These are phyloP conservation scores for Salvelinus namaycush DNA, from an alignment of 2,113 vertebrate species.

Conservation along the genomic window DNA sequence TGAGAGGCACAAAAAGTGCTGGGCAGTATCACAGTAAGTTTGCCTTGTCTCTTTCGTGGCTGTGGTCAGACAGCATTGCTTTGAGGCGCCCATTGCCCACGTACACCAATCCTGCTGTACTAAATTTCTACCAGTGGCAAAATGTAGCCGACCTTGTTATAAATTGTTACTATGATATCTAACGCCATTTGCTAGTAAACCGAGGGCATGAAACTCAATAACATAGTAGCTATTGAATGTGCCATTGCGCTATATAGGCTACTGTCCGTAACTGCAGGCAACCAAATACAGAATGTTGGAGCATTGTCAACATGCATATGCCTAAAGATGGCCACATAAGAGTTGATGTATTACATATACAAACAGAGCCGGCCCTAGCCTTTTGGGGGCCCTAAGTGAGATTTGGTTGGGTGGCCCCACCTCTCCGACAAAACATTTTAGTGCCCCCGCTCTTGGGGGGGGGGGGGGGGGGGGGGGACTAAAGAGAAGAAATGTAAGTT, in stretches of 20 bases:
- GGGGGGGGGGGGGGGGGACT: no score
- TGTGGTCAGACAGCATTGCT: background rate
- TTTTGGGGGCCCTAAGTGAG: no score
- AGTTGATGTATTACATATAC: background rate
- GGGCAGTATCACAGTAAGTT: constrained; percentile 87
- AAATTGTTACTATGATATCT: no score
- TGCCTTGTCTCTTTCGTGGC: background rate
- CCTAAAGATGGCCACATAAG: background rate
- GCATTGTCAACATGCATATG: background rate
- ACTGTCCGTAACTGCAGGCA: background rate
- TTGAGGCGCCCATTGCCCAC: background rate
- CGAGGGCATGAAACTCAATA: background rate
- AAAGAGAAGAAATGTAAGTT: no score
- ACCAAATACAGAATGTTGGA: background rate
- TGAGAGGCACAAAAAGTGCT: constrained; percentile 83
- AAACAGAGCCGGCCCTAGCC: no score
- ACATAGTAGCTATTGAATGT: background rate
- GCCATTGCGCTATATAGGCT: background rate
- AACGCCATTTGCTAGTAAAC: background rate
- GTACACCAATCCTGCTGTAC: no score
- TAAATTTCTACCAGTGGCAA: background rate
- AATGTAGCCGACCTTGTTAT: background rate
- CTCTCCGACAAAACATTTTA: no score
- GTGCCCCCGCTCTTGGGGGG: no score
- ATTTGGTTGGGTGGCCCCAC: no score